These are phyloP conservation scores for Virgularia gustaviana DNA, from an alignment of 92 coral and sea anemone species.

Conservation along the genomic window DNA sequence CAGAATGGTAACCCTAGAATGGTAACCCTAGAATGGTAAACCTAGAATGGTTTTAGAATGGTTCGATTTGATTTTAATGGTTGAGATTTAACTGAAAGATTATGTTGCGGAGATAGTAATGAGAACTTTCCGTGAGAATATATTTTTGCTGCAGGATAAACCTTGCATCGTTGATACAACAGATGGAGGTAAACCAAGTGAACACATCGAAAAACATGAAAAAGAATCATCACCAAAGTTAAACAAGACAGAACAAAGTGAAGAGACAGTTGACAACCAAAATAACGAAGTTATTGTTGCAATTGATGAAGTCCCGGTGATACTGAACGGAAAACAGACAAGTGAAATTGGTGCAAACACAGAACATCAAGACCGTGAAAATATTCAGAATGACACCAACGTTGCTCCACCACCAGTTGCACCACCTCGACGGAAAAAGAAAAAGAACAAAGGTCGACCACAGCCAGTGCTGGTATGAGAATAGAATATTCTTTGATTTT, in stretches of 20 bases:
- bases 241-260: background rate
- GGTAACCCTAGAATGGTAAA: no score
- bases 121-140: background rate
- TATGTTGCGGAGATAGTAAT: no score
- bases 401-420: slow-evolving; percentile 73
- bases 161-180: slow-evolving; percentile 25
- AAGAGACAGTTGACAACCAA: background rate
- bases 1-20: no score
- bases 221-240: background rate
- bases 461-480: slow-evolving; percentile 15
- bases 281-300: slow-evolving; percentile 5
- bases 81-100: no score
- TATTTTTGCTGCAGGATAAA: background rate
- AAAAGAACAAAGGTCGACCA: slow-evolving; percentile 67
- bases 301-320: background rate
- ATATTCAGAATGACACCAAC: slow-evolving; percentile 11
- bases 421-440: slow-evolving; percentile 90
- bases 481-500: background rate
- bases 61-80: no score
- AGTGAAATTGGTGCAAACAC: slow-evolving; percentile 11
- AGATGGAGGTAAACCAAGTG: background rate
- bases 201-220: background rate
- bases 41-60: no score
- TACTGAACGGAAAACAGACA: slow-evolving; percentile 16
- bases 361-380: background rate